Evolutionary conservation across 2,113 vertebrate genomes (phyloP).

Genomic region (Mirza zaza): DNA sequence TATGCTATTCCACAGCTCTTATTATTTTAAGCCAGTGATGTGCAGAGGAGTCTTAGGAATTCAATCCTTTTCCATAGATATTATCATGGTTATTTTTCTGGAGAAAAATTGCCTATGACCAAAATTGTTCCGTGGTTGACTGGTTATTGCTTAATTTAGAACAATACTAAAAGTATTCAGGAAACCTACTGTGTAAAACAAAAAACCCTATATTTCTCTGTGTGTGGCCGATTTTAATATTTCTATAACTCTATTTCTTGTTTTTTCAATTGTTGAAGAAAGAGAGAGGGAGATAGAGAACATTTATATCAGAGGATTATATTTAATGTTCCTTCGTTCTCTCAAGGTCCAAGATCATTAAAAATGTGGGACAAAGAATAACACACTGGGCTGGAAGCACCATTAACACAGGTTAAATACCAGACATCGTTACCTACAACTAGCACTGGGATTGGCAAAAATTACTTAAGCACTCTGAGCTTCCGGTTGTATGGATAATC

Average conservation of each 20-base stretch:
- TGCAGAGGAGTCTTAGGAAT: neutral
- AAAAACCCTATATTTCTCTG: neutral
- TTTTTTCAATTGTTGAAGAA: neutral
- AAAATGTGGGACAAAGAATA: neutral
- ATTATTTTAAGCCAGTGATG: neutral
- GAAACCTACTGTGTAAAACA: neutral
- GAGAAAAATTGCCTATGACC: neutral
- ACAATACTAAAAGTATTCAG: neutral
- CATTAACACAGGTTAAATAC: neutral
- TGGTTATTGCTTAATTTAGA: neutral
- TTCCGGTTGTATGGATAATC: neutral
- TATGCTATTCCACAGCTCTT: neutral
- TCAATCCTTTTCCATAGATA: neutral
- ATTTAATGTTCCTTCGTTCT: neutral
- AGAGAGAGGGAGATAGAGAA: neutral
- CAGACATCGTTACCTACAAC: neutral
- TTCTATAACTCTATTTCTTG: neutral
- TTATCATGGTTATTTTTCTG: neutral
- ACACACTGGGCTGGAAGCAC: neutral
- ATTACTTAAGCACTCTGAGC: neutral
- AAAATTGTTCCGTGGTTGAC: neutral
- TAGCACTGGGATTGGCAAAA: neutral
- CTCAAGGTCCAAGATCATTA: neutral
- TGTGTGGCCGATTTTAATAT: neutral
- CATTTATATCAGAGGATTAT: neutral